phyloP scores from a whole-genome alignment of 2,888 invertebrate genomes.

The Laspeyria flexula region DNA sequence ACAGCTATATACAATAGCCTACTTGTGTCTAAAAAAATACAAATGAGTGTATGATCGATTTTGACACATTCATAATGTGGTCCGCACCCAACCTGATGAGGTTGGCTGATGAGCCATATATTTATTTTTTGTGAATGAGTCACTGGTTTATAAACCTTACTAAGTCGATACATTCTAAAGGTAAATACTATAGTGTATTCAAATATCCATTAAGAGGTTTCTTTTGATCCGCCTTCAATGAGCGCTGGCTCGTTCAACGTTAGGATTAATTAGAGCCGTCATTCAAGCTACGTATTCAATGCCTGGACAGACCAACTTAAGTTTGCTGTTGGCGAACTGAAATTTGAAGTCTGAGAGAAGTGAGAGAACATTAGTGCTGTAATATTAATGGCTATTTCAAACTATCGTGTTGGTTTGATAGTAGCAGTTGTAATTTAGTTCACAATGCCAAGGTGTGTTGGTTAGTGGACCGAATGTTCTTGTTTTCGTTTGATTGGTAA shows the following conservation, averaged over 20 bases:
- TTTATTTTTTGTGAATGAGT: constrained; percentile 42
- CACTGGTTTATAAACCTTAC: constrained; percentile 39
- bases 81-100: constrained; percentile 30
- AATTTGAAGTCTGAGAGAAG: constrained; percentile 31
- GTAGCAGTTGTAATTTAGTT: constrained; percentile 28
- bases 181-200: constrained; percentile 71
- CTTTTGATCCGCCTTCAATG: constrained; percentile 76
- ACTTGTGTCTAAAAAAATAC: neutral
- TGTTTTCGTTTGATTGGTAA: constrained; percentile 45
- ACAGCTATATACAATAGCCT: too few relatives aligned
- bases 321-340: constrained; percentile 36
- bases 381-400: constrained; percentile 38
- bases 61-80: constrained; percentile 27
- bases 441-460: constrained; percentile 35
- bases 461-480: constrained; percentile 41
- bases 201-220: constrained; percentile 81
- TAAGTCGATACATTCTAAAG: constrained; percentile 48
- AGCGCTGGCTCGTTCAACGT: constrained; percentile 64
- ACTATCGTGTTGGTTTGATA: constrained; percentile 16
- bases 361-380: constrained; percentile 32
- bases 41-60: constrained; percentile 35
- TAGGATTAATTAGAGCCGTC: constrained; percentile 75
- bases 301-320: constrained; percentile 51
- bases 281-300: constrained; percentile 71
- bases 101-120: constrained; percentile 20